Evolutionary conservation across 2,888 invertebrate species (phyloP).

Genomic region (Eristalis tenax): DNA sequence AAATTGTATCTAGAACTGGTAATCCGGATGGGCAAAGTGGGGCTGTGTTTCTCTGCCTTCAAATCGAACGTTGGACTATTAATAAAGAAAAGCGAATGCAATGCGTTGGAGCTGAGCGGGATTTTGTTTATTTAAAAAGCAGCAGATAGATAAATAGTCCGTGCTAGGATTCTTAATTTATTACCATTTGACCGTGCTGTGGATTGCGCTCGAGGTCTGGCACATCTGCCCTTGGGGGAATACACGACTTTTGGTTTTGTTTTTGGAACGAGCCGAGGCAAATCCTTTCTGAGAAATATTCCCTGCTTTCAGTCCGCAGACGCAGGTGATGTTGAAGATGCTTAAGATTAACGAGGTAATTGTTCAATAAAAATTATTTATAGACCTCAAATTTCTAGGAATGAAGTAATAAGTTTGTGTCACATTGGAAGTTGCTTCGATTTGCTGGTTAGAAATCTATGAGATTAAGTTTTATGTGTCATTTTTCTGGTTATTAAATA

Average conservation of each 20-base stretch:
- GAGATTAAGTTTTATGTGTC: too few species aligned
- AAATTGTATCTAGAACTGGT: conserved; percentile 54
- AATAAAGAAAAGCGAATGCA: conserved; percentile 43
- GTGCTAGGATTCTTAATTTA: conserved; percentile 63
- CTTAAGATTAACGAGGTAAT: conserved; percentile 50
- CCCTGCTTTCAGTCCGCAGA: neutral
- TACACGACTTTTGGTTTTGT: conserved; percentile 9
- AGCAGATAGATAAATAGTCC: conserved; percentile 60
- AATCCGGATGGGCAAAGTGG: conserved; percentile 59
- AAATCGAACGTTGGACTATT: conserved; percentile 55
- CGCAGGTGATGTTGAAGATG: conserved; percentile 12
- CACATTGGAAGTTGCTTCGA: neutral
- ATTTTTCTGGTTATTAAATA: too few species aligned
- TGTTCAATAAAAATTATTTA: conserved; percentile 16
- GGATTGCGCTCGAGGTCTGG: conserved; percentile 20
- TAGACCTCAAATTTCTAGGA: neutral
- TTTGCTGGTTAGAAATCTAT: neutral
- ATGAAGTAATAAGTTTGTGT: neutral
- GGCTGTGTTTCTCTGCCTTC: conserved; percentile 56
- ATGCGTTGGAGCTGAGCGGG: conserved; percentile 19
- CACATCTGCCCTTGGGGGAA: conserved; percentile 28
- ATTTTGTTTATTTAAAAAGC: conserved; percentile 62
- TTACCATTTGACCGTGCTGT: conserved; percentile 54
- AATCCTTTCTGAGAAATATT: conserved; percentile 38
- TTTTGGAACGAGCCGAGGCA: neutral